Evolutionary conservation across 2,888 invertebrate species (phyloP).

Genomic region (Xylocampa areola): DNA sequence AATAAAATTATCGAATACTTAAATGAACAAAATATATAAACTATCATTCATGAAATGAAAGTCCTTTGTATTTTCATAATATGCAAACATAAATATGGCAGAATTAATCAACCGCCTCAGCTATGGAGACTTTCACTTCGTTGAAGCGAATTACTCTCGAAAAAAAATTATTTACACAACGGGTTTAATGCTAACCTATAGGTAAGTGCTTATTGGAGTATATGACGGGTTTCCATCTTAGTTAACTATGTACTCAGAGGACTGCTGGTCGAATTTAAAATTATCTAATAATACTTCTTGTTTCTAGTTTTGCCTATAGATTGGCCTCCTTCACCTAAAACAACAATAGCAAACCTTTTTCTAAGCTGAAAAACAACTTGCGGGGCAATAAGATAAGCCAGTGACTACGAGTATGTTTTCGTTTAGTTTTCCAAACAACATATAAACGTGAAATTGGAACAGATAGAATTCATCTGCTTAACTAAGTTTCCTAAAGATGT

Average conservation of each 20-base stretch:
- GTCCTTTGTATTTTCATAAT: conserved; percentile 1
- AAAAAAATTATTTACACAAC: conserved; percentile 21
- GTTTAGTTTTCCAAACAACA: conserved; percentile 31
- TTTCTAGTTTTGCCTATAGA: neutral
- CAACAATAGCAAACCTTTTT: conserved; percentile 28
- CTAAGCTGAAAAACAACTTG: conserved; percentile 28
- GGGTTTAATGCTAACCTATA: conserved; percentile 6
- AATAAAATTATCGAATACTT: no score
- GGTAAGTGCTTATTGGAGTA: conserved; percentile 4
- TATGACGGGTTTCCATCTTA: neutral
- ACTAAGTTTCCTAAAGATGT: conserved; percentile 28
- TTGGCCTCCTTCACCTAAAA: conserved; percentile 16
- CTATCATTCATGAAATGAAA: neutral
- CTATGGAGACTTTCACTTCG: neutral
- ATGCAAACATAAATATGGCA: neutral
- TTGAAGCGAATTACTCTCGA: conserved; percentile 7
- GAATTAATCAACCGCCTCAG: neutral
- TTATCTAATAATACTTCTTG: neutral
- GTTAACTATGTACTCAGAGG: neutral
- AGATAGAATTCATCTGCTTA: conserved; percentile 31
- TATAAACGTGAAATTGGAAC: conserved; percentile 21
- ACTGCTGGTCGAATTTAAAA: neutral
- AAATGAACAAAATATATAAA: no score
- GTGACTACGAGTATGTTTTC: conserved; percentile 26
- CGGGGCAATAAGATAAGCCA: conserved; percentile 31